A percentile compares a stretch with the other conserved stretches of the same genome.
Evolutionary conservation across 2,113 vertebrate genomes (phyloP).

Genomic region (Neopipo cinnamomea): DNA sequence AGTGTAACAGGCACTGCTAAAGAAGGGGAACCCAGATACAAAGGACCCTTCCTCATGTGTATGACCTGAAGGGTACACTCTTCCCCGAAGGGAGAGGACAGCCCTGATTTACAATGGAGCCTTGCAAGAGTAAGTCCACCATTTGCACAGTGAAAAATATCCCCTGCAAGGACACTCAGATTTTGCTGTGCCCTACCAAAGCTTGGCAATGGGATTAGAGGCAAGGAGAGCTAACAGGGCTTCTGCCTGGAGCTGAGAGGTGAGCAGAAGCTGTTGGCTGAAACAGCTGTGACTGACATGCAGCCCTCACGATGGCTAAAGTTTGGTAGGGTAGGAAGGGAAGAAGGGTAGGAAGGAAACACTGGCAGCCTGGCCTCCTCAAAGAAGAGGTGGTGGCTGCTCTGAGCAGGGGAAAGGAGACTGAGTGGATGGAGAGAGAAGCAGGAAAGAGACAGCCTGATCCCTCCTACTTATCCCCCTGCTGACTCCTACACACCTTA

Average conservation of each 20-base stretch:
- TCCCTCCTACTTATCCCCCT: not conserved
- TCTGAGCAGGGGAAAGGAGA: not conserved
- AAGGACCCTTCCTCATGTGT: not conserved
- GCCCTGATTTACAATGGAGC: not conserved
- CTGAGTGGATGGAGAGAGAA: not conserved
- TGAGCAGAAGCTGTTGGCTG: not conserved
- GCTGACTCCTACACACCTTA: not conserved
- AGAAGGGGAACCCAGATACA: not conserved
- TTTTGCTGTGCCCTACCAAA: not conserved
- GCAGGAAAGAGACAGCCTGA: not conserved
- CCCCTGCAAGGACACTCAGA: not conserved
- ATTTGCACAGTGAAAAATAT: not conserved
- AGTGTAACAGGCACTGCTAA: not conserved
- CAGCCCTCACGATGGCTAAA: not conserved
- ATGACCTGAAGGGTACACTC: not conserved
- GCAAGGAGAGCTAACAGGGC: accelerated
- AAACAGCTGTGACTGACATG: not conserved
- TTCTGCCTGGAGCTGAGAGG: not conserved
- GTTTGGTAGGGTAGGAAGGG: not conserved
- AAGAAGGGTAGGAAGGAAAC: not conserved
- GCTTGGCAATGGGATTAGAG: not conserved
- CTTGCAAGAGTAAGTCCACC: not conserved
- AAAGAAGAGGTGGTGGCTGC: not conserved
- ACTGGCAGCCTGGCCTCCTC: not conserved
- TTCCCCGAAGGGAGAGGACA: not conserved